Conservation (phyloP, 2,888 invertebrate genomes). For the Masnerella sp. region DNA sequence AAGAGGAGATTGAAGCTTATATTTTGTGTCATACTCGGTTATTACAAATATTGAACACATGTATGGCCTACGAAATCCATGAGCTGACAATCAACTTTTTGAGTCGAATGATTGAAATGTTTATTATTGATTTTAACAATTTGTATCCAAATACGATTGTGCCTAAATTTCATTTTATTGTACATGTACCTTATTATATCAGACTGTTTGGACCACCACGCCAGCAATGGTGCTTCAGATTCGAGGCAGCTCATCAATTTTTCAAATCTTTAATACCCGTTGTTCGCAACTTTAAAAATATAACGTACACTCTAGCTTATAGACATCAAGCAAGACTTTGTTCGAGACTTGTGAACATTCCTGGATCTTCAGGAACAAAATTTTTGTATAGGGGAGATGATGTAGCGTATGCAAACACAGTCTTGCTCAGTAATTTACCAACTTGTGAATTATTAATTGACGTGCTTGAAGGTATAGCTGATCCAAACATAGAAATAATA, state of each 20-base stretch:
- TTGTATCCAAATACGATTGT: conserved; percentile 25
- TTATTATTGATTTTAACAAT: not conserved
- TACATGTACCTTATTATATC: conserved; percentile 57
- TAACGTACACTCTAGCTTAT: conserved; percentile 36
- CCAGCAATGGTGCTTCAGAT: conserved; percentile 53
- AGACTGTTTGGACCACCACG: conserved; percentile 52
- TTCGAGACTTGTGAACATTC: conserved; percentile 28
- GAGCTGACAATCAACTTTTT: not conserved
- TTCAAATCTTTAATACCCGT: conserved; percentile 50
- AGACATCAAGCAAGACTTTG: conserved; percentile 42
- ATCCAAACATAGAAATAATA: conserved; percentile 14
- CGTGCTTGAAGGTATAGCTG: not conserved
- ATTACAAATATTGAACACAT: conserved; percentile 16
- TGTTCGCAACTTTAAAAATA: conserved; percentile 49
- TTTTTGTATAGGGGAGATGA: conserved; percentile 51
- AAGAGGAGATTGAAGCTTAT: conserved; percentile 4
- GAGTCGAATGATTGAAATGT: not conserved
- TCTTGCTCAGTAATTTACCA: conserved; percentile 20
- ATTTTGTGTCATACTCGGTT: not conserved
- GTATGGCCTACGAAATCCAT: conserved; percentile 20
- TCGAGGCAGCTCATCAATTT: conserved; percentile 50
- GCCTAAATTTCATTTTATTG: conserved; percentile 58
- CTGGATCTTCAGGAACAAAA: conserved; percentile 26
- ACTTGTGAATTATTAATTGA: conserved; percentile 8
- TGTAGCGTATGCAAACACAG: conserved; percentile 28